These are phyloP conservation scores for Chaetura pelagica DNA, from an alignment of 2,113 vertebrate species.

Conservation along the genomic window DNA sequence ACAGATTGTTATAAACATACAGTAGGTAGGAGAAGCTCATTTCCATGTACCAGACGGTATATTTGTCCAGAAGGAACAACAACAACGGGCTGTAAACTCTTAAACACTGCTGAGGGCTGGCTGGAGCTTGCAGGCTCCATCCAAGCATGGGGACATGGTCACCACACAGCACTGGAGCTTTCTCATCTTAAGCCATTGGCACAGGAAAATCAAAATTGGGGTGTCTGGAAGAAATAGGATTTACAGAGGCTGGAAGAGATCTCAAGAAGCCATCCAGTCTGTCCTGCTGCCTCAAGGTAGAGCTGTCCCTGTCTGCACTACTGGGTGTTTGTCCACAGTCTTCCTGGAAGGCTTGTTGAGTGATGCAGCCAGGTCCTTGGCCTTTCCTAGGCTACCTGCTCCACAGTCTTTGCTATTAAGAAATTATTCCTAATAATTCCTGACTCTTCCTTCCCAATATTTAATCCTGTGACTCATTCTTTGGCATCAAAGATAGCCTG, in stretches of 20 bases:
- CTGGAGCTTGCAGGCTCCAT: not conserved
- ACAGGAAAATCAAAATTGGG: not conserved
- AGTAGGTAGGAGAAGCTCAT: conserved; percentile 36
- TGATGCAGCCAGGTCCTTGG: not conserved
- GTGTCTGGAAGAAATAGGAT: not conserved
- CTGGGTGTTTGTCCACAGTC: not conserved
- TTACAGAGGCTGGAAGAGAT: not conserved
- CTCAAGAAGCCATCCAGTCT: not conserved
- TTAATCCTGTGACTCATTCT: not conserved
- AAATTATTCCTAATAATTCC: not conserved
- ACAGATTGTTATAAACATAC: conserved; percentile 5
- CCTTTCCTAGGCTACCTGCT: not conserved
- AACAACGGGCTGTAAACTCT: not conserved
- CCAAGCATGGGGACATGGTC: fast-evolving
- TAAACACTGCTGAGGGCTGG: fast-evolving
- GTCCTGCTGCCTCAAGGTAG: not conserved
- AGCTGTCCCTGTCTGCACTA: fast-evolving
- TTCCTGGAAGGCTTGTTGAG: not conserved
- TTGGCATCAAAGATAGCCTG: not conserved
- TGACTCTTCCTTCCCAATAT: not conserved
- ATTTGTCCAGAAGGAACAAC: conserved; percentile 16
- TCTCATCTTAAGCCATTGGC: fast-evolving
- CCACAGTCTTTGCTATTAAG: not conserved
- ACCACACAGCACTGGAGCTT: not conserved
- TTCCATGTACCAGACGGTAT: not conserved